phyloP scores from a whole-genome alignment of 1,140 invertebrate species.

The Drosophila bocqueti region DNA sequence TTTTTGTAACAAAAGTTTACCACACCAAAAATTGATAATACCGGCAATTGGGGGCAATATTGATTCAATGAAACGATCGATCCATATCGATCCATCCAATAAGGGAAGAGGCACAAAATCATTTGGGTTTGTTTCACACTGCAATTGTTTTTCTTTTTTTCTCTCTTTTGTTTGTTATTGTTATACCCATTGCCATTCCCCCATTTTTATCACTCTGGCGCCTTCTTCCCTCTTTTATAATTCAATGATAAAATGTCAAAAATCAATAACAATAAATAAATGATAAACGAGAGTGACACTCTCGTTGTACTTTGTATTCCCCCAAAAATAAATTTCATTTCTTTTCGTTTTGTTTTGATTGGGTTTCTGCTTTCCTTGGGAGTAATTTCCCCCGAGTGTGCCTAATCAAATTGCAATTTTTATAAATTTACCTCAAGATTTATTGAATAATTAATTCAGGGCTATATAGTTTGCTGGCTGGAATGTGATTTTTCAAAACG shows the following conservation, averaged over 20 bases:
- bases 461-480: slow-evolving; percentile 21
- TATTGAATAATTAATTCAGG: slow-evolving; percentile 62
- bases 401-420: slow-evolving; percentile 81
- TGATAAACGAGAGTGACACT: slow-evolving; percentile 73
- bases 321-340: slow-evolving; percentile 40
- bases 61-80: slow-evolving; percentile 40
- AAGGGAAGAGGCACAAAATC: slow-evolving; percentile 11
- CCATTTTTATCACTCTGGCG: slow-evolving; percentile 29
- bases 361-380: slow-evolving; percentile 19
- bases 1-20: slow-evolving; percentile 38
- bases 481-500: slow-evolving; percentile 32
- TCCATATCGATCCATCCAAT: slow-evolving; percentile 32
- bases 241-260: slow-evolving; percentile 84
- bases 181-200: slow-evolving; percentile 47
- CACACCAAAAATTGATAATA: slow-evolving; percentile 32
- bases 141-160: slow-evolving; percentile 26
- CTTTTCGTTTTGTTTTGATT: slow-evolving; percentile 44
- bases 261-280: slow-evolving; percentile 84
- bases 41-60: slow-evolving; percentile 40
- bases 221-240: slow-evolving; percentile 46
- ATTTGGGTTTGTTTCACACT: slow-evolving; percentile 29
- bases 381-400: slow-evolving; percentile 44
- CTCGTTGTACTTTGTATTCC: slow-evolving; percentile 71
- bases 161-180: slow-evolving; percentile 20
- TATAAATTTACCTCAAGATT: slow-evolving; percentile 70